These are phyloP conservation scores for Kryptolebias marmoratus DNA, from an alignment of 2,113 vertebrate species.

Conservation along the genomic window DNA sequence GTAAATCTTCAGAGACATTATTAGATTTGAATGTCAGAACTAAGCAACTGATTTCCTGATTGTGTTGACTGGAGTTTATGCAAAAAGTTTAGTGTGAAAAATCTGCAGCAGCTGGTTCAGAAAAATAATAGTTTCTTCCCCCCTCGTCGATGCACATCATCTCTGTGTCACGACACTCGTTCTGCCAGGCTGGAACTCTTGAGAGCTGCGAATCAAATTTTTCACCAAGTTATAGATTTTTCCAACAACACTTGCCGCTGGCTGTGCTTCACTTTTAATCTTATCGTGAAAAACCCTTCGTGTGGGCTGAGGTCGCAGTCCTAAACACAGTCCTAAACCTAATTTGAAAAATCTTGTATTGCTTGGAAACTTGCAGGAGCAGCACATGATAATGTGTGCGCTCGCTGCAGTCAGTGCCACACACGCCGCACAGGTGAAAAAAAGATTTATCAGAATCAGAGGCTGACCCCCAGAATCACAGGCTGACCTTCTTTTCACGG, in stretches of 20 bases:
- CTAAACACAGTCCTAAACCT: background rate
- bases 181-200: background rate
- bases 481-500: slow-evolving; percentile 38
- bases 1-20: background rate
- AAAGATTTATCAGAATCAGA: slow-evolving; percentile 34
- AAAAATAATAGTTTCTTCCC: no score
- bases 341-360: background rate
- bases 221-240: slow-evolving; percentile 43
- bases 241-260: slow-evolving; percentile 17
- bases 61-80: no score
- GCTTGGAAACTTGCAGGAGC: background rate
- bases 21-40: no score
- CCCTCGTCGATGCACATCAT: background rate
- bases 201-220: slow-evolving; percentile 12
- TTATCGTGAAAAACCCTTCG: slow-evolving; percentile 12
- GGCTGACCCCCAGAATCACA: slow-evolving; percentile 30
- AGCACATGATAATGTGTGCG: background rate
- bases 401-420: background rate
- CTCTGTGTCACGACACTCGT: slow-evolving; percentile 21
- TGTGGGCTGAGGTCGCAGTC: slow-evolving; percentile 44
- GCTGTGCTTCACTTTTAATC: slow-evolving; percentile 25
- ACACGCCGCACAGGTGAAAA: slow-evolving; percentile 6
- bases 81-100: no score
- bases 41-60: no score
- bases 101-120: background rate